Conservation (phyloP, 1,140 invertebrate genomes). For the Asbolus verrucosus region DNA sequence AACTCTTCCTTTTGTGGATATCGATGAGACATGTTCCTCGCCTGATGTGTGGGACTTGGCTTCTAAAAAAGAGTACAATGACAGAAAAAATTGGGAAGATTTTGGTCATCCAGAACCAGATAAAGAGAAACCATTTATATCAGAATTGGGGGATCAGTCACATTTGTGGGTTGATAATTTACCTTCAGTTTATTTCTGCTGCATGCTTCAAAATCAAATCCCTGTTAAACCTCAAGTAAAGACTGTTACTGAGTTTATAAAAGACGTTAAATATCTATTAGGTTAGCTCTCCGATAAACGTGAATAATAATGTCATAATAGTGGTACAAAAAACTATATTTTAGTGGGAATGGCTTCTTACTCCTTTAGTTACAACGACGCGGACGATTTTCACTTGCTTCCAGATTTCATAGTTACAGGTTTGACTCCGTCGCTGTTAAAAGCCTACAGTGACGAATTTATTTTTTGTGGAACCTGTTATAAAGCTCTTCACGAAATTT, state of each 20-base stretch:
- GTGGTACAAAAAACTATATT: too few species aligned
- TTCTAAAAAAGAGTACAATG: constrained; percentile 48
- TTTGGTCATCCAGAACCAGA: constrained; percentile 56
- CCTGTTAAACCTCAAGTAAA: constrained; percentile 48
- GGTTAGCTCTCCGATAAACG: too few species aligned
- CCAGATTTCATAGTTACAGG: constrained; percentile 57
- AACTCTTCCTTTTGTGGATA: constrained; percentile 7
- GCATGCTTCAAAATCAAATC: constrained; percentile 14
- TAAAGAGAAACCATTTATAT: constrained; percentile 59
- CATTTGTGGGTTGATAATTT: constrained; percentile 59
- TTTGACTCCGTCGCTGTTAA: constrained; percentile 52
- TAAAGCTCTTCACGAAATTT: constrained; percentile 57
- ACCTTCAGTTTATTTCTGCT: constrained; percentile 51
- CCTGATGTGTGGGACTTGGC: constrained; percentile 59
- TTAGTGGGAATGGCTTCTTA: constrained; percentile 61
- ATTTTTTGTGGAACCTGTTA: constrained; percentile 59
- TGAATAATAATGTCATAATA: too few species aligned
- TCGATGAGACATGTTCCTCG: not conserved
- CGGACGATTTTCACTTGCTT: constrained; percentile 54
- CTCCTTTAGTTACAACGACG: constrained; percentile 54
- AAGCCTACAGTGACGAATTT: constrained; percentile 57
- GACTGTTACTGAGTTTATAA: constrained; percentile 53
- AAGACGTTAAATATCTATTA: constrained; percentile 59
- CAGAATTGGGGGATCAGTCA: constrained; percentile 55
- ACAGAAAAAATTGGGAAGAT: constrained; percentile 59